phyloP scores from a whole-genome alignment of 1,140 invertebrate genomes.

The Leucophenga varia region DNA sequence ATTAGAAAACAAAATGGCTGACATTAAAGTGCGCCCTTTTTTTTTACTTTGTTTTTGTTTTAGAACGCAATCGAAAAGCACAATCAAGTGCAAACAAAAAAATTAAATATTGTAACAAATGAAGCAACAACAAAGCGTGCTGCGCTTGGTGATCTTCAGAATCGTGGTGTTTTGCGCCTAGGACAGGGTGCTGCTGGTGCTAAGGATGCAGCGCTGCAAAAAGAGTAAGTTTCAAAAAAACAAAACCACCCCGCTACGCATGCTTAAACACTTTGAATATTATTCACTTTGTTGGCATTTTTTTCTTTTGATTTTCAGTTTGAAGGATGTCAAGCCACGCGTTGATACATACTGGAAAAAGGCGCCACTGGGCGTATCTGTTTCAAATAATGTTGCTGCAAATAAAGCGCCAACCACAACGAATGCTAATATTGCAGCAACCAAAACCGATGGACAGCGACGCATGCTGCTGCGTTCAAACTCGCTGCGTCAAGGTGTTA shows the following conservation, averaged over 20 bases:
- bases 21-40: background rate
- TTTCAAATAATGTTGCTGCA: conserved; percentile 13
- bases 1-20: too few relatives aligned
- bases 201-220: conserved; percentile 42
- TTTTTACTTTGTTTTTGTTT: too few relatives aligned
- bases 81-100: conserved; percentile 42
- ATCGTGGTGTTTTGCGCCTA: conserved; percentile 40
- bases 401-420: conserved; percentile 1
- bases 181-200: conserved; percentile 11
- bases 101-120: conserved; percentile 36
- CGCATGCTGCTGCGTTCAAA: conserved; percentile 35
- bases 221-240: conserved; percentile 47
- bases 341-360: conserved; percentile 55
- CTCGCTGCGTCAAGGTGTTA: conserved; percentile 26
- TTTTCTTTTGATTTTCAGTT: conserved; percentile 11
- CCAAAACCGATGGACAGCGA: background rate
- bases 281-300: background rate
- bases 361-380: conserved; percentile 18
- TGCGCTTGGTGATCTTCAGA: conserved; percentile 49
- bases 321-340: conserved; percentile 43
- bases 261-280: too few relatives aligned
- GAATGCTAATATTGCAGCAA: conserved; percentile 1
- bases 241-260: too few relatives aligned
- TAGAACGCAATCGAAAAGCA: conserved; percentile 43
- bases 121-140: conserved; percentile 46